Conservation (phyloP, 2,113 vertebrate genomes). For the Megaceryle maxima region DNA sequence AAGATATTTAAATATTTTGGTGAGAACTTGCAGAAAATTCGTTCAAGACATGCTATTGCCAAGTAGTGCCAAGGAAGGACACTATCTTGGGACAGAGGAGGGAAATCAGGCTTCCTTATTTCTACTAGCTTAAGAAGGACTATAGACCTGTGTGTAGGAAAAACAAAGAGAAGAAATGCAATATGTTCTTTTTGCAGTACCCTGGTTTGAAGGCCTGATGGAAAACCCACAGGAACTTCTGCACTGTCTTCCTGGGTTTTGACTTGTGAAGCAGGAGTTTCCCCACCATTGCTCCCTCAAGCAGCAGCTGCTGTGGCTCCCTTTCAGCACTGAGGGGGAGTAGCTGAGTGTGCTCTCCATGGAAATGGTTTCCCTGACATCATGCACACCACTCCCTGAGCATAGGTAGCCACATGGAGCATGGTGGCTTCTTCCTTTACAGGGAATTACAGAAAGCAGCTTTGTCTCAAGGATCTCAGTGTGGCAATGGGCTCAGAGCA, state of each 20-base stretch:
- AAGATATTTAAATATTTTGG: neutral
- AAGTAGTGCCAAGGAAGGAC: neutral
- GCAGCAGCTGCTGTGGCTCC: neutral
- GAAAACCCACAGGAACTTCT: neutral
- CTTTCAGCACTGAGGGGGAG: fast-evolving
- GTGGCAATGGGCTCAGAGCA: neutral
- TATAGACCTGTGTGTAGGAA: neutral
- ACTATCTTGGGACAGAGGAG: neutral
- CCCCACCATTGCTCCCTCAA: fast-evolving
- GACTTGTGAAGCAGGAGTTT: neutral
- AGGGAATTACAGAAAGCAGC: neutral
- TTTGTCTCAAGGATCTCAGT: neutral
- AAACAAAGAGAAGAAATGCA: neutral
- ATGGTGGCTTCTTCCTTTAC: neutral
- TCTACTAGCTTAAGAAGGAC: neutral
- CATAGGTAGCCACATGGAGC: neutral
- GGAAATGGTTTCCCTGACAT: neutral
- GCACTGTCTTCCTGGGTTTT: neutral
- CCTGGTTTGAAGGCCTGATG: neutral
- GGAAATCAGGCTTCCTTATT: neutral
- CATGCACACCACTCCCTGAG: fast-evolving
- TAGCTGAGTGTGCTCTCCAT: neutral
- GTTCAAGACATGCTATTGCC: neutral
- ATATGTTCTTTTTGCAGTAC: neutral
- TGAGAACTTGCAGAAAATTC: neutral